These are phyloP conservation scores for Zosterops borbonicus DNA, from an alignment of 2,113 vertebrate genomes.

Conservation along the genomic window DNA sequence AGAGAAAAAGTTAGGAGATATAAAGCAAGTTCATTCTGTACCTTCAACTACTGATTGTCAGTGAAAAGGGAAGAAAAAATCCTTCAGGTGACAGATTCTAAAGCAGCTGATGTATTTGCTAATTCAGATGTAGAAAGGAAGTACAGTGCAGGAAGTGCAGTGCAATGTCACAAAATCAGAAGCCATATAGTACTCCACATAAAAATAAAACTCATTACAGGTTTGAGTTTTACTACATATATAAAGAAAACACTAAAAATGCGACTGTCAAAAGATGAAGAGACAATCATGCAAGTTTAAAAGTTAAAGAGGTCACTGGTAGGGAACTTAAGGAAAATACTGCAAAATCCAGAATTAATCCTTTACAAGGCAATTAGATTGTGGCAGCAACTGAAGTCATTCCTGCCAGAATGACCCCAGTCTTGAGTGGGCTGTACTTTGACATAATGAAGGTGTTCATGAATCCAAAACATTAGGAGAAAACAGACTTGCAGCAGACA, in stretches of 20 bases:
- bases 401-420: background rate
- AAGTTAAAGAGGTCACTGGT: background rate
- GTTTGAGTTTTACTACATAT: background rate
- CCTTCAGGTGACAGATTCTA: background rate
- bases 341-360: background rate
- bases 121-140: background rate
- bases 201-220: background rate
- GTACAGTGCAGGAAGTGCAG: background rate
- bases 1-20: background rate
- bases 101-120: background rate
- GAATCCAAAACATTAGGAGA: background rate
- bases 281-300: background rate
- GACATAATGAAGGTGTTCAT: background rate
- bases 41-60: background rate
- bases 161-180: background rate
- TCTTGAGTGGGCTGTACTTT: background rate
- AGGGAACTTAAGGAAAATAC: background rate
- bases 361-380: background rate
- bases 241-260: background rate
- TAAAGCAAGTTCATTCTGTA: background rate
- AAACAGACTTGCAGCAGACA: background rate
- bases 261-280: background rate
- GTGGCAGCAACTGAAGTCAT: background rate
- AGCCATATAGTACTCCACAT: background rate
- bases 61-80: background rate